phyloP scores from a whole-genome alignment of 2,888 invertebrate genomes.

The Dione vanillae region DNA sequence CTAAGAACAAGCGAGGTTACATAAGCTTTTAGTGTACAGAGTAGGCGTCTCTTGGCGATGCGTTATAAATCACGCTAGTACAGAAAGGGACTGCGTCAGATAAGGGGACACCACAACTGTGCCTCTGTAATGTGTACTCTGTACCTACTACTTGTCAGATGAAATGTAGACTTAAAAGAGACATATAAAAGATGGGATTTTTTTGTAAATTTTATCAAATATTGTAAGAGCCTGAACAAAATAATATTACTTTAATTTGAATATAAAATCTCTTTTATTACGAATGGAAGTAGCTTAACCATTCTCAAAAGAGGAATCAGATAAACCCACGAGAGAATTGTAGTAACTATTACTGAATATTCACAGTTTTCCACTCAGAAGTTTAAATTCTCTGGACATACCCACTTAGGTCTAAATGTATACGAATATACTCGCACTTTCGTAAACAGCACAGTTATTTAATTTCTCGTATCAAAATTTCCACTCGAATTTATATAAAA shows the following conservation, averaged over 20 bases:
- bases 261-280: not conserved
- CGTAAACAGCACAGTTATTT: not conserved
- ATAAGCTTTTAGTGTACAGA: too few species aligned
- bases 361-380: not conserved
- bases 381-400: not conserved
- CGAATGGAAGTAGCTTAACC: too few species aligned
- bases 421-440: not conserved
- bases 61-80: slow-evolving; percentile 14
- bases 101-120: not conserved
- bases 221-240: too few species aligned
- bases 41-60: too few species aligned
- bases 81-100: slow-evolving; percentile 19
- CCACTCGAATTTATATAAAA: not conserved
- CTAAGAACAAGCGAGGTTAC: not conserved
- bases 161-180: too few species aligned
- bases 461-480: not conserved
- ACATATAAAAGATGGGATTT: too few species aligned
- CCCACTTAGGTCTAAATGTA: too few species aligned
- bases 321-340: not conserved
- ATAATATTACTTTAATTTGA: not conserved
- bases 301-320: not conserved
- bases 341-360: slow-evolving; percentile 2
- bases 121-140: too few species aligned
- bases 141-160: not conserved
- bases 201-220: too few species aligned